Conservation (phyloP, 2,113 vertebrate species). For the Hiodon alosoides region DNA sequence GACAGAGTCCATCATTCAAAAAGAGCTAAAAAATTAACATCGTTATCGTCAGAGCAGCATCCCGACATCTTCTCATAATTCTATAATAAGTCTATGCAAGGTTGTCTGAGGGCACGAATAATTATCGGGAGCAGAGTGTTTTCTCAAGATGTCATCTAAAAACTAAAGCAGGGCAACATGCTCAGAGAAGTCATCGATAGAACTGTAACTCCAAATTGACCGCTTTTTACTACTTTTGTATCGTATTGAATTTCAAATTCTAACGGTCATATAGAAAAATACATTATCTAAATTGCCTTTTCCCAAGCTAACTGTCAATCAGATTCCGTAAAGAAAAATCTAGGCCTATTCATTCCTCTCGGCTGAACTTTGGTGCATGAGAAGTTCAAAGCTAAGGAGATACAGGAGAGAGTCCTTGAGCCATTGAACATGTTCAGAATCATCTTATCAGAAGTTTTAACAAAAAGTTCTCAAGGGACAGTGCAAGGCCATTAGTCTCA, state of each 20-base stretch:
- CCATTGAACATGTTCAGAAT: background rate
- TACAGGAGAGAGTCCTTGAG: background rate
- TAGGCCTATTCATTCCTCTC: background rate
- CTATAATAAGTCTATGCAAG: background rate
- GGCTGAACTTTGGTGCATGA: background rate
- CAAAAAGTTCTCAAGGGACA: no score
- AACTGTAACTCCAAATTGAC: background rate
- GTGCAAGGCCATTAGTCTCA: no score
- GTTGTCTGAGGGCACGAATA: background rate
- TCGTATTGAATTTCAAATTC: background rate
- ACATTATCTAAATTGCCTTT: background rate
- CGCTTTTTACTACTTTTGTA: background rate
- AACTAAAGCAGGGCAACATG: background rate
- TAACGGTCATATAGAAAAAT: slow-evolving; percentile 1
- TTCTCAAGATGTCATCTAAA: background rate
- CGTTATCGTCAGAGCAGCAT: background rate
- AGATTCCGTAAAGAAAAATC: background rate
- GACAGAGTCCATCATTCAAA: background rate
- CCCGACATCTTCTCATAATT: background rate
- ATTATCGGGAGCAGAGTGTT: background rate
- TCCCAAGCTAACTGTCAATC: slow-evolving; percentile 7
- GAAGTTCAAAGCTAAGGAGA: background rate
- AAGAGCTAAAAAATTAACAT: background rate
- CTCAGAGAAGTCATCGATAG: background rate
- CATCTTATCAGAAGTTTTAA: no score